A percentile compares a stretch with the other conserved stretches of the same genome.
Conservation (phyloP, 2,797 vertebrate genomes). For the Betta splendens region DNA sequence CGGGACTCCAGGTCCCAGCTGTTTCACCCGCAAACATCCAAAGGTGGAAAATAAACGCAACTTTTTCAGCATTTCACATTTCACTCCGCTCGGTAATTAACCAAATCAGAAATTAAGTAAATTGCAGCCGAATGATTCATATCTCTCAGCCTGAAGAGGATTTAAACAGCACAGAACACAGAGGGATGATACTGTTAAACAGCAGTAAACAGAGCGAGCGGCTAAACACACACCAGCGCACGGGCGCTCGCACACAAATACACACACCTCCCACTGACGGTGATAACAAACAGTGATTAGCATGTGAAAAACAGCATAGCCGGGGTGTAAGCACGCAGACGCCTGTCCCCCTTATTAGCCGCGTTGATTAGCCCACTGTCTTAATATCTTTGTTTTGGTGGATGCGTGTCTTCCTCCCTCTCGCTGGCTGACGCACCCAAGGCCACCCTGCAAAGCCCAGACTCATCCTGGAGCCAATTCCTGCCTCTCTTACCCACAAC, state of each 20-base stretch:
- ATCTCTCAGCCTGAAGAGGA: conserved; percentile 24
- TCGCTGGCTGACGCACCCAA: conserved; percentile 60
- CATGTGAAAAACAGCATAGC: conserved; percentile 79
- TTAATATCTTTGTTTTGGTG: conserved; percentile 81
- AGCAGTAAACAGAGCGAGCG: conserved; percentile 52
- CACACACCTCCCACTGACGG: conserved; percentile 68
- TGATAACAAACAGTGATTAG: conserved; percentile 82
- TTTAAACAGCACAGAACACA: conserved; percentile 48
- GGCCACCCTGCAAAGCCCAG: conserved; percentile 71
- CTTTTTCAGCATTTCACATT: too few relatives aligned
- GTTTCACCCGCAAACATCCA: too few relatives aligned
- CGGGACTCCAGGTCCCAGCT: neutral
- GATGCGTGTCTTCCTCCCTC: conserved; percentile 60
- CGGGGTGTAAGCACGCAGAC: conserved; percentile 73
- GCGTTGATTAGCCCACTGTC: conserved; percentile 73
- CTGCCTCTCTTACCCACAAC: conserved; percentile 73
- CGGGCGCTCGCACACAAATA: conserved; percentile 51
- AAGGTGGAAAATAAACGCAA: too few relatives aligned
- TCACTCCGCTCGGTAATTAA: too few relatives aligned
- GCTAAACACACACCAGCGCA: conserved; percentile 45
- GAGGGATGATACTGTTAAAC: conserved; percentile 52
- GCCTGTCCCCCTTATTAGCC: conserved; percentile 74
- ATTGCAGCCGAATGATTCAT: conserved; percentile 8
- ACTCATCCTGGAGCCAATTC: conserved; percentile 69
- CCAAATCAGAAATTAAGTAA: conserved; percentile 11